Percentiles rank a stretch among this genome's conserved stretches.
Conservation (phyloP, 2,113 vertebrate species). For the Serinus canaria region DNA sequence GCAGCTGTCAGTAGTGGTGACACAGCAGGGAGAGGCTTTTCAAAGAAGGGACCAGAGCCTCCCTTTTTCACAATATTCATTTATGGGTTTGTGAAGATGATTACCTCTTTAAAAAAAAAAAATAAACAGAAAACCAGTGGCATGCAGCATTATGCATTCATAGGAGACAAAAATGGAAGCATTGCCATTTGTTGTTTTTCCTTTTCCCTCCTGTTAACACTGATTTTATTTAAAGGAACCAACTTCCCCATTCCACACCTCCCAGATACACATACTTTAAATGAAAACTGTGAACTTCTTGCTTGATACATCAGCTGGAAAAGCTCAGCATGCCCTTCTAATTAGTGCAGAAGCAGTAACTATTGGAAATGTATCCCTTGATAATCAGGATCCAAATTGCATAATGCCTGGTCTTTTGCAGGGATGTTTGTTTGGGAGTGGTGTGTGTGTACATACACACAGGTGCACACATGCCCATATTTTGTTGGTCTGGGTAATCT, state of each 20-base stretch:
- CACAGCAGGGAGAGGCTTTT: conserved; percentile 52
- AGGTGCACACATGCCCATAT: neutral
- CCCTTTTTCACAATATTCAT: conserved; percentile 46
- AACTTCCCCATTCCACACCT: conserved; percentile 23
- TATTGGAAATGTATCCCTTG: neutral
- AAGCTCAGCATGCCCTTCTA: conserved; percentile 30
- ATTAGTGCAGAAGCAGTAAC: neutral
- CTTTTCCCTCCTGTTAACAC: neutral
- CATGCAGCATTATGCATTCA: conserved; percentile 43
- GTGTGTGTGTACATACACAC: neutral
- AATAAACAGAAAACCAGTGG: conserved; percentile 52
- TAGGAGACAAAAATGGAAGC: conserved; percentile 24
- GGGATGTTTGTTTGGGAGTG: neutral
- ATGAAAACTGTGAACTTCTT: conserved; percentile 74
- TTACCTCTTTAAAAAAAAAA: conserved; percentile 50
- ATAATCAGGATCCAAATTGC: neutral
- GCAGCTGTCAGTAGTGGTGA: conserved; percentile 54
- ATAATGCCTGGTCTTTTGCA: neutral
- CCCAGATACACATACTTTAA: conserved; percentile 21
- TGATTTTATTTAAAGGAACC: conserved; percentile 43
- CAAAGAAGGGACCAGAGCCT: conserved; percentile 61
- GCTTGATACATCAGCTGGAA: conserved; percentile 42
- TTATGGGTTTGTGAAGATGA: conserved; percentile 44
- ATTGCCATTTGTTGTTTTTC: neutral
- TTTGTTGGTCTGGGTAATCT: neutral